These are phyloP conservation scores for Tyto alba DNA, from an alignment of 2,113 vertebrate species.

Conservation along the genomic window DNA sequence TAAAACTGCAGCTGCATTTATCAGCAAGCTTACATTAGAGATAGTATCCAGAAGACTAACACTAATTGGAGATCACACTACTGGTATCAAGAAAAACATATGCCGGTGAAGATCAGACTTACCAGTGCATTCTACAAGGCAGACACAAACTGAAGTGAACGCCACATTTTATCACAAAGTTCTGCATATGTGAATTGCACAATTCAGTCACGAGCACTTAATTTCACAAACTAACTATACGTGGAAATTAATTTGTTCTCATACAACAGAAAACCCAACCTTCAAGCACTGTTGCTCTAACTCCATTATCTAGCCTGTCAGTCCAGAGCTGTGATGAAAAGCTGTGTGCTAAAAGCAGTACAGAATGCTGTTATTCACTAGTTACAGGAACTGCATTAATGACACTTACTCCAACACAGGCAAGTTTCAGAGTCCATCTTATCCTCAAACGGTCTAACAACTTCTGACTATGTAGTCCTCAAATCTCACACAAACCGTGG, in stretches of 20 bases:
- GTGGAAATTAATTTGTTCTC: background rate
- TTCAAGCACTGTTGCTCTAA: background rate
- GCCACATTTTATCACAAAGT: background rate
- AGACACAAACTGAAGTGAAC: background rate
- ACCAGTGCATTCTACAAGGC: background rate
- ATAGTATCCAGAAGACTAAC: background rate
- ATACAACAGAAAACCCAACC: background rate
- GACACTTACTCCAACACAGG: background rate
- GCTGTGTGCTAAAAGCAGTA: background rate
- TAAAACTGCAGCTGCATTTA: background rate
- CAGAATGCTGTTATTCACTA: background rate
- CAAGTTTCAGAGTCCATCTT: background rate
- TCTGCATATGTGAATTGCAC: rapidly evolving
- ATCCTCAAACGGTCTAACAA: background rate
- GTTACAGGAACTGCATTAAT: background rate
- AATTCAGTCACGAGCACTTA: background rate
- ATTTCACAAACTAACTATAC: background rate
- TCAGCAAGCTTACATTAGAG: background rate
- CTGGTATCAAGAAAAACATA: background rate
- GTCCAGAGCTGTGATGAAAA: background rate
- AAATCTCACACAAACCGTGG: background rate
- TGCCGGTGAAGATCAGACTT: background rate
- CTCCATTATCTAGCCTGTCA: background rate
- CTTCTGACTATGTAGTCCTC: background rate
- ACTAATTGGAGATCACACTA: background rate